Evolutionary conservation across 2,888 invertebrate species (phyloP), one percentile per base, ranked within the genome.

Genomic region (Neoaliturus tenellus): DNA sequence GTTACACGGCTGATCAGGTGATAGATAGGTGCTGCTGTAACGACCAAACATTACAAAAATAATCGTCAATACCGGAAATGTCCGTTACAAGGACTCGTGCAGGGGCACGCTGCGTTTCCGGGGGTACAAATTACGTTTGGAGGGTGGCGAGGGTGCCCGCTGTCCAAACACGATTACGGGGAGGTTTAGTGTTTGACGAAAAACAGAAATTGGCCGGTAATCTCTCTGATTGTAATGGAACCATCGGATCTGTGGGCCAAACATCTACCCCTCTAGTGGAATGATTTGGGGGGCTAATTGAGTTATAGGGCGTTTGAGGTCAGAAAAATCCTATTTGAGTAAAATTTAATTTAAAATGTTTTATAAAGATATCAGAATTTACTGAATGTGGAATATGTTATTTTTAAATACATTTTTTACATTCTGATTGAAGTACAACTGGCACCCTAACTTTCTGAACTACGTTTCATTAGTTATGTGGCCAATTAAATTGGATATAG

Each of bases 51-150:
- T 67, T 31, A 31, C 6, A n/a, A 23, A 39, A 69, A 69, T 35
- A 20, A 69, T 69, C 67, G 4, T 4, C 35, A 69, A 28, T 20
- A 39, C 33, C 69, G 69, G 69, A 69, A 69, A 69, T 69, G 69
- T 69, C 69, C 69, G 69, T 69, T 69, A 69, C n/a, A n/a, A n/a
- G n/a, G n/a, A n/a, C 67, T n/a, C 31, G n/a, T 25, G 69, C n/a
- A 20, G 69, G 33, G 69, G 69, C 20, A 67, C 31, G 67, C 67
- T 17, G 39, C n/a, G 69, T 69, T 35, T 69, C 69, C 35, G 33
- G 67, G 35, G 69, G 39, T 39, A 69, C 69, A 69, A 69, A 69
- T 69, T 69, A 39, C 39, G 69, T 67, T 67, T 67, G 17, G 67
- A 69, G 69, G 69, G 69, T 62, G 62, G 62, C 25, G 69, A 35